Conservation (phyloP, 2,113 vertebrate genomes). For the Esox niger region DNA sequence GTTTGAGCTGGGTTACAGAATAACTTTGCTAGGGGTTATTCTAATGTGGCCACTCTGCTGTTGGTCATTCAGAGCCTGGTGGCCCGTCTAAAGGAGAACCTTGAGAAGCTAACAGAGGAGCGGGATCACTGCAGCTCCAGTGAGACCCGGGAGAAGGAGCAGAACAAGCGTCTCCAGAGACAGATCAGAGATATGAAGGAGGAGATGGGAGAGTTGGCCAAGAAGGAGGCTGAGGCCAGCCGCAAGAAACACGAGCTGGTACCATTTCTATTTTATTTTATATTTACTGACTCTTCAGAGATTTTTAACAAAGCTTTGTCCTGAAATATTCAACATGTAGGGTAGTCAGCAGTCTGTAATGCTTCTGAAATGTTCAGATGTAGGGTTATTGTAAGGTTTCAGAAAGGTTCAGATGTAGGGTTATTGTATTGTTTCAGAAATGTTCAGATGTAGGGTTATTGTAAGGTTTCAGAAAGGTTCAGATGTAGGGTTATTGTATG, state of each 20-base stretch:
- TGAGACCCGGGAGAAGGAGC: constrained; percentile 92
- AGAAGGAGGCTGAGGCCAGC: constrained; percentile 91
- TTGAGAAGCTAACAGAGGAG: constrained; percentile 95
- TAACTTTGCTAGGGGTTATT: neutral
- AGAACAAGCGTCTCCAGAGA: constrained; percentile 91
- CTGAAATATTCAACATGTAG: too few relatives aligned
- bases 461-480: too few relatives aligned
- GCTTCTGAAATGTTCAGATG: too few relatives aligned
- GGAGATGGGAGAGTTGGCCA: constrained; percentile 88
- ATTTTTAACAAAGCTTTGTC: too few relatives aligned
- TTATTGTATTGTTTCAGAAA: too few relatives aligned
- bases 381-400: too few relatives aligned
- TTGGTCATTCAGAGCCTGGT: constrained; percentile 78
- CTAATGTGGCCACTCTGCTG: neutral
- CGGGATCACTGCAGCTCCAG: constrained; percentile 84
- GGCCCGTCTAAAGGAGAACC: constrained; percentile 88
- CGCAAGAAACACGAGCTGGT: constrained; percentile 98
- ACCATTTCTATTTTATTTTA: too few relatives aligned
- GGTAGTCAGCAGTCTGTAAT: too few relatives aligned
- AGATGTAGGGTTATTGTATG: too few relatives aligned
- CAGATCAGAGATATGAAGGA: constrained; percentile 93
- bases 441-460: too few relatives aligned
- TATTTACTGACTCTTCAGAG: too few relatives aligned
- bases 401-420: too few relatives aligned
- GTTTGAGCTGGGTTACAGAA: neutral